Percentiles rank a stretch among this genome's conserved stretches.
phyloP scores from a whole-genome alignment of 1,140 invertebrate species.

The Lordiphosa clarofinis region DNA sequence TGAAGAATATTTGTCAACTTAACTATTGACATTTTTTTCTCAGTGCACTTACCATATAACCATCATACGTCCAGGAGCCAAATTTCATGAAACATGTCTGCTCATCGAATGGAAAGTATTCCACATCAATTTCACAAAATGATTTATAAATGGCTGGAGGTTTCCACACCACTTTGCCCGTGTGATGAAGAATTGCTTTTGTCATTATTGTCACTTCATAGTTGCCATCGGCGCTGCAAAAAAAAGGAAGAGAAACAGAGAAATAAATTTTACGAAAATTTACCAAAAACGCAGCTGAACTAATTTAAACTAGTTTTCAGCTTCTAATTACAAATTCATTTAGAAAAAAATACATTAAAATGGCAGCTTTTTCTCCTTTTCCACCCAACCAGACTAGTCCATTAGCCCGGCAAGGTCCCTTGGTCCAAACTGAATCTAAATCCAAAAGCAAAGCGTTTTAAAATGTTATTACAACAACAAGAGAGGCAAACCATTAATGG shows the following conservation, averaged over 20 bases:
- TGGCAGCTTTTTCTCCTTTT: conserved; percentile 24
- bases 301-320: conserved; percentile 65
- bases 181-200: conserved; percentile 94
- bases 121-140: conserved; percentile 97
- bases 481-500: conserved; percentile 63
- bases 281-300: conserved; percentile 49
- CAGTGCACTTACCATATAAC: conserved; percentile 88
- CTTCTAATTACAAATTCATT: conserved; percentile 70
- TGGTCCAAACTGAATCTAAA: conserved; percentile 58
- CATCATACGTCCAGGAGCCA: conserved; percentile 96
- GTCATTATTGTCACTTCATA: conserved; percentile 99
- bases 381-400: conserved; percentile 27
- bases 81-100: conserved; percentile 99
- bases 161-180: conserved; percentile 97
- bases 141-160: conserved; percentile 99
- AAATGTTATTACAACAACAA: conserved; percentile 71
- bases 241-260: not conserved
- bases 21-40: not conserved
- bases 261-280: conserved; percentile 3
- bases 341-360: conserved; percentile 45
- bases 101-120: conserved; percentile 97
- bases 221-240: conserved; percentile 94
- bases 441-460: conserved; percentile 68
- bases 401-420: conserved; percentile 56
- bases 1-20: too few relatives aligned